Evolutionary conservation across 92 coral and sea anemone species (phyloP).

Genomic region (Umimayanthus chanpuru): DNA sequence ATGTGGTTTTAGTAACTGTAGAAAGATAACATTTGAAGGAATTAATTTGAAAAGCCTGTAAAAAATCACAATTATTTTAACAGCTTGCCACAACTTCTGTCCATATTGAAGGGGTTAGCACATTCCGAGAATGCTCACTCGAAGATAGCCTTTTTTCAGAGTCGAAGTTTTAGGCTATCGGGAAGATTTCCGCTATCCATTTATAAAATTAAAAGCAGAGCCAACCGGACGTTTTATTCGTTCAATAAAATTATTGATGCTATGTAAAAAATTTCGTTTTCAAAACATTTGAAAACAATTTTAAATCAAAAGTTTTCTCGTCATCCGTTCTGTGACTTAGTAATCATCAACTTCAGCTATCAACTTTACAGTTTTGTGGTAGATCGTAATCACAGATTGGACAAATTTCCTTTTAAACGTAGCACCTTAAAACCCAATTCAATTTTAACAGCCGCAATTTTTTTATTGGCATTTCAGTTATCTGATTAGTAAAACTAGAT

Average conservation of each 20-base stretch:
- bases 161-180: neutral
- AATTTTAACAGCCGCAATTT: neutral
- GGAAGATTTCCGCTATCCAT: neutral
- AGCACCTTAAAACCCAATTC: neutral
- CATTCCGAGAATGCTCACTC: neutral
- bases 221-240: neutral
- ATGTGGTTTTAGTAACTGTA: neutral
- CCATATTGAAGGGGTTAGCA: neutral
- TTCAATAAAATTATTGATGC: neutral
- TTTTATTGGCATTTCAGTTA: no score
- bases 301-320: neutral
- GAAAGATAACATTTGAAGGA: neutral
- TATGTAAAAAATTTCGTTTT: no score
- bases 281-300: neutral
- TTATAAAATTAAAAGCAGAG: neutral
- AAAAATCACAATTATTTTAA: neutral
- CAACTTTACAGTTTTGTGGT: neutral
- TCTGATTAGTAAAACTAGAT: no score
- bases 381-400: neutral
- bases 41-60: neutral
- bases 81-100: neutral
- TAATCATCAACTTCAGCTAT: neutral
- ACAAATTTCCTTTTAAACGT: neutral
- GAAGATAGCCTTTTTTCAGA: no score
- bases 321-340: no score